Conservation (phyloP, 2,797 vertebrate species). For the Argya squamiceps region DNA sequence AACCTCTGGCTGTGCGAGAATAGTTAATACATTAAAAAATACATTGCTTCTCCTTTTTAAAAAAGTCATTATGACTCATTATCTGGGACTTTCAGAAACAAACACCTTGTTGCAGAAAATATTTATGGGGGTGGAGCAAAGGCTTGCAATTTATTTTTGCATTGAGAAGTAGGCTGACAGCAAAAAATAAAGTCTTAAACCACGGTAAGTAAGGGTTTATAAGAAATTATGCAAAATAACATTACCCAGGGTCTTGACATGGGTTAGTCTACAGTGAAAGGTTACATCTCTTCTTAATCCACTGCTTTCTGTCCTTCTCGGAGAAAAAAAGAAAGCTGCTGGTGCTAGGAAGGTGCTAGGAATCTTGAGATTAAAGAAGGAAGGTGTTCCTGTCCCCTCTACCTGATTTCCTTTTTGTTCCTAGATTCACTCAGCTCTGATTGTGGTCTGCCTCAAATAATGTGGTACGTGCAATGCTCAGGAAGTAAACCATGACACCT, state of each 20-base stretch:
- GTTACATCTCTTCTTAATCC: background rate
- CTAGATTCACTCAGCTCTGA: background rate
- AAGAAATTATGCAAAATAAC: background rate
- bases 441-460: background rate
- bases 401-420: background rate
- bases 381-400: background rate
- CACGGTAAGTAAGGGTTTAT: background rate
- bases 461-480: background rate
- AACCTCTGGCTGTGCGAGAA: conserved; percentile 31
- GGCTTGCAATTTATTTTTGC: background rate
- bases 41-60: background rate
- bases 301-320: background rate
- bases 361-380: background rate
- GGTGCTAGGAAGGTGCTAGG: background rate
- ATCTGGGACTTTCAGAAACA: conserved; percentile 36
- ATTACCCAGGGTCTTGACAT: background rate
- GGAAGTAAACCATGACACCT: background rate
- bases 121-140: background rate
- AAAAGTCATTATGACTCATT: conserved; percentile 40
- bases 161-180: background rate
- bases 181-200: background rate
- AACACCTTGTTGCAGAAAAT: conserved; percentile 42
- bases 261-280: background rate
- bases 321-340: background rate
- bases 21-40: background rate